Evolutionary conservation across 2,113 vertebrate genomes (phyloP).

Genomic region (Cololabis saira): DNA sequence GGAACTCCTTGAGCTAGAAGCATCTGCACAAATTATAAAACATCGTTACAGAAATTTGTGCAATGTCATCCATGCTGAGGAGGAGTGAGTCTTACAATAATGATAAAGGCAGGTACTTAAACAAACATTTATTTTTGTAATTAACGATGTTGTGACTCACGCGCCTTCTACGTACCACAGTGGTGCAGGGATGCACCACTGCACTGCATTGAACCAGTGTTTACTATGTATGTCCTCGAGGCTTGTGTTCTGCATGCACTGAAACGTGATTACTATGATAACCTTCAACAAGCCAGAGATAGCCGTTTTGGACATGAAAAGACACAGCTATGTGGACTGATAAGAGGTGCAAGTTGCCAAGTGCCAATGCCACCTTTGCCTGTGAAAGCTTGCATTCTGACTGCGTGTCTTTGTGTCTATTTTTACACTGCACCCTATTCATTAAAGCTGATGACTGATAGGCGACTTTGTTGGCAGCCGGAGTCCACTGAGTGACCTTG

Average conservation of each 20-base stretch:
- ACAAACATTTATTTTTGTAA: no score
- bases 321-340: conserved; percentile 57
- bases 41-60: background rate
- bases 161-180: no score
- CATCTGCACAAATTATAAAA: background rate
- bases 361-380: conserved; percentile 55
- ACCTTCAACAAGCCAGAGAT: conserved; percentile 49
- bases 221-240: background rate
- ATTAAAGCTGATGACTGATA: conserved; percentile 79
- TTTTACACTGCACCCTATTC: conserved; percentile 73
- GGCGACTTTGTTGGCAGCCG: conserved; percentile 72
- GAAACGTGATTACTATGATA: conserved; percentile 38
- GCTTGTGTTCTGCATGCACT: conserved; percentile 15
- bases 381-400: conserved; percentile 61
- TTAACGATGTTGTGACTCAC: no score
- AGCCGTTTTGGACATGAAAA: conserved; percentile 36
- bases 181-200: no score
- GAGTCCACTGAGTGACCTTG: conserved; percentile 73
- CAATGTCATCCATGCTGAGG: background rate
- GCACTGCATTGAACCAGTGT: background rate
- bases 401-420: conserved; percentile 73
- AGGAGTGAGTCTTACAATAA: no score
- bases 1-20: background rate
- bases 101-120: no score
- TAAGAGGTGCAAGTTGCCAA: conserved; percentile 54